phyloP scores from a whole-genome alignment of 2,888 invertebrate species.

The Helobdella robusta region DNA sequence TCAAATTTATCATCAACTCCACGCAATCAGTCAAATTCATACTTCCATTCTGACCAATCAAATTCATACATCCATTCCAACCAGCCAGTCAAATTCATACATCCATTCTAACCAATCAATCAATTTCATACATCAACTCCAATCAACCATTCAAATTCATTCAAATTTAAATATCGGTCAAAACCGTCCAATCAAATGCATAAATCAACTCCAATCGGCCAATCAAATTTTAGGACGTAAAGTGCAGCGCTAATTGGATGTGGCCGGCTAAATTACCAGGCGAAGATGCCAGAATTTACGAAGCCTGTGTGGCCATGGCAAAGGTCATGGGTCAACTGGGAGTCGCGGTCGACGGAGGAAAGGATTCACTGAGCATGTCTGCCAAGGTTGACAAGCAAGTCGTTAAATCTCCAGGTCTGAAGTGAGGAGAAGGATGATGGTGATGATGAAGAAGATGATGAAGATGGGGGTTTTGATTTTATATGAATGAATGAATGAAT shows the following conservation, averaged over 20 bases:
- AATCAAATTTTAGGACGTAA: constrained; percentile 64
- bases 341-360: constrained; percentile 88
- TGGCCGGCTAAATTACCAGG: constrained; percentile 92
- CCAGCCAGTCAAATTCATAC: no score
- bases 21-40: no score
- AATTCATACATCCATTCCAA: no score
- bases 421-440: no score
- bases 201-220: background rate
- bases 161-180: no score
- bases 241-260: constrained; percentile 99
- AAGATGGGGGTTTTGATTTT: no score
- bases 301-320: constrained; percentile 81
- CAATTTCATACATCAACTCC: no score
- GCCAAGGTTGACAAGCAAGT: constrained; percentile 66
- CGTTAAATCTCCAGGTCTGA: constrained; percentile 55
- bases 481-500: no score
- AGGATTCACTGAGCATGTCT: constrained; percentile 94
- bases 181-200: background rate
- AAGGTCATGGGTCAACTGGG: constrained; percentile 69
- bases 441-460: no score
- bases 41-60: no score
- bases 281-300: constrained; percentile 77
- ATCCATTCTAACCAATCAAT: no score
- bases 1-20: background rate
- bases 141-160: no score